Evolutionary conservation across 2,797 vertebrate genomes (phyloP).

Genomic region (Gallinago stenura): DNA sequence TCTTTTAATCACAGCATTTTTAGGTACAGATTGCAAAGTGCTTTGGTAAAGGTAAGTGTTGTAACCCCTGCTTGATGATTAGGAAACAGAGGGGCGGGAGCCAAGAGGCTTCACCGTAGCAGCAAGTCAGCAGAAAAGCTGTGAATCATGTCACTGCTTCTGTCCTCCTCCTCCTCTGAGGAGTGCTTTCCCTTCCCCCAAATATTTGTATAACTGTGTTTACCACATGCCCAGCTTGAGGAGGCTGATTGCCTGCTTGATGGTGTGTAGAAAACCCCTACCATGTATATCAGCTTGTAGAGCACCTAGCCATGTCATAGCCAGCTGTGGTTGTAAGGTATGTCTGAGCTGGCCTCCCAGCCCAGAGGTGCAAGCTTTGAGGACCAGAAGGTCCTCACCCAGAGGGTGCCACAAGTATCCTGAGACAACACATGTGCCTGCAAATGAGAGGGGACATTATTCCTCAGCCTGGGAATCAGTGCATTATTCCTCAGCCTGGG

Average conservation of each 20-base stretch:
- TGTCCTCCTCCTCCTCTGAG: neutral
- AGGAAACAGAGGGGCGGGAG: neutral
- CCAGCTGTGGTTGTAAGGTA: neutral
- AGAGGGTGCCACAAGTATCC: neutral
- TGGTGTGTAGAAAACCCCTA: neutral
- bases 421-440: neutral
- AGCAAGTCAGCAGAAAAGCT: constrained; percentile 29
- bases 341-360: neutral
- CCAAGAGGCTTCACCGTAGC: neutral
- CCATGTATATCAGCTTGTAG: neutral
- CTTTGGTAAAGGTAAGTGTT: neutral
- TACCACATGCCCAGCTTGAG: neutral
- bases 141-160: neutral
- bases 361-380: neutral
- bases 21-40: neutral
- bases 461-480: neutral
- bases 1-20: neutral
- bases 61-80: neutral
- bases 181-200: neutral
- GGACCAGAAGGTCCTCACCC: neutral
- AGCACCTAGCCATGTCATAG: accelerated
- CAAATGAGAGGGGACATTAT: neutral
- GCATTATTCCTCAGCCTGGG: neutral
- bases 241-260: neutral
- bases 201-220: neutral